A percentile compares a stretch with the other conserved stretches of the same genome.
Conservation (phyloP, 2,113 vertebrate species). For the Eulemur macaco region DNA sequence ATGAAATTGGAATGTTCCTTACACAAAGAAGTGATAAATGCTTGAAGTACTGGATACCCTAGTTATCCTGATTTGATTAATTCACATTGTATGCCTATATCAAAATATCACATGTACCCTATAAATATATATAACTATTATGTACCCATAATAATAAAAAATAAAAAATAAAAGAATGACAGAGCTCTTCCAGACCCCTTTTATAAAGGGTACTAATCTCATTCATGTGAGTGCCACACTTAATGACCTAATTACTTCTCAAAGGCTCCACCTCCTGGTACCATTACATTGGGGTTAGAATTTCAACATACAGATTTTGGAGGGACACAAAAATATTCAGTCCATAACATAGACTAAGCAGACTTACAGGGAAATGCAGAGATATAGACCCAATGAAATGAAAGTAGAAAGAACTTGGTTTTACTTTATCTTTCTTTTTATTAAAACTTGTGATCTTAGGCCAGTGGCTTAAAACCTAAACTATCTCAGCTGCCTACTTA, state of each 20-base stretch:
- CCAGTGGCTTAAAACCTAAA: neutral
- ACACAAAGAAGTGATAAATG: no score
- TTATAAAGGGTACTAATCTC: neutral
- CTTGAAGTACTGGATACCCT: no score
- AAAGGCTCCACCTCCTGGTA: neutral
- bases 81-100: no score
- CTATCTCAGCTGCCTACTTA: neutral
- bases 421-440: slow-evolving; percentile 10
- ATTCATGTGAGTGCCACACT: neutral
- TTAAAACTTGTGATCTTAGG: neutral
- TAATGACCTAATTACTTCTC: neutral
- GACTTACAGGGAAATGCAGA: neutral
- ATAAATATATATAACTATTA: no score
- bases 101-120: no score
- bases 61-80: no score
- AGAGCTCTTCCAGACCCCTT: neutral
- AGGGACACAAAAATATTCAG: neutral
- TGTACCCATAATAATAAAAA: no score
- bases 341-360: neutral
- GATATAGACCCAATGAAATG: neutral
- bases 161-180: no score
- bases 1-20: no score
- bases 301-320: neutral
- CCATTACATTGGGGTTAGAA: neutral
- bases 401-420: neutral